Evolutionary conservation across 2,797 vertebrate genomes (phyloP), one percentile per base, ranked within the genome.

Genomic region (Scomberomorus guttatus): DNA sequence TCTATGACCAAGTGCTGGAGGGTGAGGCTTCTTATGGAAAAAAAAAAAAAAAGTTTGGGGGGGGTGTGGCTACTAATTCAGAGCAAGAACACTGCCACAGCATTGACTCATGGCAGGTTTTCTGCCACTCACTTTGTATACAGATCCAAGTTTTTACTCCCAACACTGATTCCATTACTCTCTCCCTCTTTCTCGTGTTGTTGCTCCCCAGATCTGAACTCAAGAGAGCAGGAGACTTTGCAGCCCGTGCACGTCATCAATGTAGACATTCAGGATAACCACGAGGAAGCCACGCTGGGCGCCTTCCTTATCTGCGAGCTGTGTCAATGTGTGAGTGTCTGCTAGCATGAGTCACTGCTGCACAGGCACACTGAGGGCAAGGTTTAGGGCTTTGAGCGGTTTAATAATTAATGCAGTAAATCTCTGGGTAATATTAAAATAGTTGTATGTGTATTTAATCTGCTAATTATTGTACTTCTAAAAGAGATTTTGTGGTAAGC

Each of bases 261-360:
- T 1, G 98, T 99, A 91, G 98, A 99, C 93, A 99, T 99, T 82
- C 98, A 99, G 94, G 98, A 99, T 82, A 99, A 99, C 94, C 98
- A 99, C 0, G 98, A 99, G 90, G 98, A 99, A 94, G 98, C 98
- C 50, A 99, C 98, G 0, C 91, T 99, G 77, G 98, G 98, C 2
- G 98, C 98, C n/a, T 99, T 99, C 92, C 97, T 99, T 44, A 99
- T 99, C 94, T 99, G 98, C 74, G 98, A 99, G 92, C 97, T 99
- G 84, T 99, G 98, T 93, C 98, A 99, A 90, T 99, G 98, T 96
- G 98, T 99, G 93, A 99, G 98, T 99, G 82, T 86, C 77, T 79
- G 44, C 57, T 27, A 22, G 25, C n/a, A 18, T 9, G 48, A n/a
- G 24, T 62, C 4, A 6, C n/a, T 44, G 4, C 37, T 62, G 4